A percentile compares a stretch with the other conserved stretches of the same genome.
These are phyloP conservation scores for Tokudaia muenninki DNA, from an alignment of 2,797 vertebrate genomes.

Conservation along the genomic window DNA sequence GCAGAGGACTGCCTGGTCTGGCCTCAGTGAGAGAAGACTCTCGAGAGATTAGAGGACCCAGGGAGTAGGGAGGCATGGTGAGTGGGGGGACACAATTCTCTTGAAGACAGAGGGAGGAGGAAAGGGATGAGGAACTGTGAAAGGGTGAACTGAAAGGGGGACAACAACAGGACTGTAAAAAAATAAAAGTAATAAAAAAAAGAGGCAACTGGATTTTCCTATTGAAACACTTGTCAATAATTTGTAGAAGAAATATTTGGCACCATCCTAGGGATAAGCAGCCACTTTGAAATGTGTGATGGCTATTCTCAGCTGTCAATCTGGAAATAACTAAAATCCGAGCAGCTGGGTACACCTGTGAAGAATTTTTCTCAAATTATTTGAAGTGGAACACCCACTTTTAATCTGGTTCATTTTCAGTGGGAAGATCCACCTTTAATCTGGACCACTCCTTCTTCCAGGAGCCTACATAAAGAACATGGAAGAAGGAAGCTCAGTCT, in stretches of 20 bases:
- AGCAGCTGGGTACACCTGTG: not conserved
- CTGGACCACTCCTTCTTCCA: not conserved
- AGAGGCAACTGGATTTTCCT: slow-evolving; percentile 27
- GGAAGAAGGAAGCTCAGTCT: not conserved
- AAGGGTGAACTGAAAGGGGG: too few relatives aligned
- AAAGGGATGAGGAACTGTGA: too few relatives aligned
- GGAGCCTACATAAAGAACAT: too few relatives aligned
- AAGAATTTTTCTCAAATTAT: not conserved
- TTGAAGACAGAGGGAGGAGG: too few relatives aligned
- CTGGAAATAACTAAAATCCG: not conserved
- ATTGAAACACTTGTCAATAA: not conserved
- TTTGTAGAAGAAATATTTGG: not conserved
- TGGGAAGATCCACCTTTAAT: too few relatives aligned
- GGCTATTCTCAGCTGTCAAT: not conserved
- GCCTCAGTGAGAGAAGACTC: too few relatives aligned
- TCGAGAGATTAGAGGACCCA: too few relatives aligned
- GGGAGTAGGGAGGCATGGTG: too few relatives aligned
- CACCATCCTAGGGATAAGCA: not conserved
- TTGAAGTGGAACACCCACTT: not conserved
- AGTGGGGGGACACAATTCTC: too few relatives aligned
- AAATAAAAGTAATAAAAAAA: not conserved
- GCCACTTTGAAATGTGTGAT: not conserved
- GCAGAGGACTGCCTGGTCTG: too few relatives aligned
- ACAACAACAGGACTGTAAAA: too few relatives aligned
- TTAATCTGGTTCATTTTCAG: not conserved